phyloP scores from a whole-genome alignment of 1,140 invertebrate genomes.

The Limonius californicus region DNA sequence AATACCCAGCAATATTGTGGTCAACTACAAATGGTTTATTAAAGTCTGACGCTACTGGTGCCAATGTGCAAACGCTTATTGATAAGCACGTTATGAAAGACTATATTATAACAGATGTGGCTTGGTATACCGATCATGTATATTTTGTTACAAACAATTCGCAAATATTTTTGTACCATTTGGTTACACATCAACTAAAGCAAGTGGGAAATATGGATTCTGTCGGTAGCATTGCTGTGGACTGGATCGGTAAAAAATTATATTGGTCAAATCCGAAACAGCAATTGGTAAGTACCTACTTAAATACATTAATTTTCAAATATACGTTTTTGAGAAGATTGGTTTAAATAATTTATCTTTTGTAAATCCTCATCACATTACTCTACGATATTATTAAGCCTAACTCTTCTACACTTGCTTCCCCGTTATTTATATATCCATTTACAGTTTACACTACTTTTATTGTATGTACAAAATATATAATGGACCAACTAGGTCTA shows the following conservation, averaged over 20 bases:
- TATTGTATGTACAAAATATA: too few relatives aligned
- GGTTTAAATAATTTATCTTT: background rate
- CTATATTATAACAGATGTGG: conserved; percentile 38
- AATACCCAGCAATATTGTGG: conserved; percentile 58
- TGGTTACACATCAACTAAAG: conserved; percentile 54
- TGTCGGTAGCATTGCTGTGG: conserved; percentile 75
- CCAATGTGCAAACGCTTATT: conserved; percentile 62
- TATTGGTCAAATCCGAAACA: conserved; percentile 88
- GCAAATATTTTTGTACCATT: conserved; percentile 66
- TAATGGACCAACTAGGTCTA: too few relatives aligned
- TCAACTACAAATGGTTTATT: conserved; percentile 65
- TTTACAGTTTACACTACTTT: too few relatives aligned
- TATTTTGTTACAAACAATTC: conserved; percentile 74
- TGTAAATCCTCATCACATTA: too few relatives aligned
- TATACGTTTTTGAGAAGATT: background rate
- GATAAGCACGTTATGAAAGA: conserved; percentile 53
- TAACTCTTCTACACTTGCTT: too few relatives aligned
- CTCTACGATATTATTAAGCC: too few relatives aligned
- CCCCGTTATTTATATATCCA: too few relatives aligned
- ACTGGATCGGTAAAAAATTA: conserved; percentile 83
- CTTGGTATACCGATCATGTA: conserved; percentile 49
- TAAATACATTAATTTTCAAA: background rate
- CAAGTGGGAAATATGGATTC: conserved; percentile 61
- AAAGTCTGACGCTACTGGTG: conserved; percentile 69
- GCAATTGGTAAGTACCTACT: conserved; percentile 59